Evolutionary conservation across 2,113 vertebrate genomes (phyloP).

Genomic region (Perca schrenkii): DNA sequence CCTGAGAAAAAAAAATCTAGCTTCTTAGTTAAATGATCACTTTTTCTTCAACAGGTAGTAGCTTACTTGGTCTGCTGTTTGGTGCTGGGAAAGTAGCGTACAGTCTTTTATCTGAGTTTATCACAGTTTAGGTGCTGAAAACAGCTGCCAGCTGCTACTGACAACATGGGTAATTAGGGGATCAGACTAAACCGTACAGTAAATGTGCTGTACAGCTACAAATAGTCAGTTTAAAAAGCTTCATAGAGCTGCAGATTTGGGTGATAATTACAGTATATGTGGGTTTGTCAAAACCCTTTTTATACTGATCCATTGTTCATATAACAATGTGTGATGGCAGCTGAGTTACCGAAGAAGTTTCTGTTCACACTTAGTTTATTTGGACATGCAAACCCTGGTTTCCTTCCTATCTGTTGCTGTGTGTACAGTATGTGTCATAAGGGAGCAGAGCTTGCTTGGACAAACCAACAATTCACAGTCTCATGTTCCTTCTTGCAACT

Average conservation of each 20-base stretch:
- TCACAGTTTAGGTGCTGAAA: constrained; percentile 1
- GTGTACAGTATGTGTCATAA: not conserved
- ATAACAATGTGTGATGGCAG: not conserved
- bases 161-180: not conserved
- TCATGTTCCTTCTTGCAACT: not conserved
- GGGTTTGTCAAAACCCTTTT: not conserved
- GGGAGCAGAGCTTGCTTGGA: not conserved
- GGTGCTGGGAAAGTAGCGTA: not conserved
- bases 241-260: not conserved
- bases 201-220: not conserved
- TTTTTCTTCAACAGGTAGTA: not conserved
- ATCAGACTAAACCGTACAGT: not conserved
- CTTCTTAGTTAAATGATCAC: too few relatives aligned
- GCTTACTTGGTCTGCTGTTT: not conserved
- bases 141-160: constrained; percentile 1
- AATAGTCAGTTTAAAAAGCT: not conserved
- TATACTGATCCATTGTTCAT: not conserved
- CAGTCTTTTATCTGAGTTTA: not conserved
- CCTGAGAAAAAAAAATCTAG: too few relatives aligned
- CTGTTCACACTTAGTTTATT: not conserved
- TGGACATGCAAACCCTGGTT: not conserved
- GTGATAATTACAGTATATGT: not conserved
- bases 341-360: not conserved
- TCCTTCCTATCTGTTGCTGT: not conserved
- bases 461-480: not conserved